Percentiles rank a stretch among this genome's conserved stretches.
These are phyloP conservation scores for Erebia ligea DNA, from an alignment of 2,888 invertebrate genomes.

Conservation along the genomic window DNA sequence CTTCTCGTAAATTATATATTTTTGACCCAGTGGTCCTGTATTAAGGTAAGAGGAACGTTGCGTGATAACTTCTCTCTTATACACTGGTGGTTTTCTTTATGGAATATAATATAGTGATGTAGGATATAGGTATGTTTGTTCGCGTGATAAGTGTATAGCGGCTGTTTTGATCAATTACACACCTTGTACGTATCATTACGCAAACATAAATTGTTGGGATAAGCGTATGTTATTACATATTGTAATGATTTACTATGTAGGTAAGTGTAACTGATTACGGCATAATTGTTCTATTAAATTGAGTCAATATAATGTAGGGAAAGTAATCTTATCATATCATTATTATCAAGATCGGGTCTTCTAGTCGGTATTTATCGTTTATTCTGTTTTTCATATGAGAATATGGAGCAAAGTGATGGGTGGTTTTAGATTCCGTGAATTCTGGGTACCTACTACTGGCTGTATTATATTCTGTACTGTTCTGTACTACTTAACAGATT, in stretches of 20 bases:
- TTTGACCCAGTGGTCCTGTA: not conserved
- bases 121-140: slow-evolving; percentile 7
- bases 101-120: not conserved
- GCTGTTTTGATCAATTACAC: slow-evolving; percentile 43
- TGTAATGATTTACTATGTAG: slow-evolving; percentile 13
- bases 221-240: slow-evolving; percentile 1
- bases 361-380: not conserved
- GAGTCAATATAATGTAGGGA: not conserved
- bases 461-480: too few relatives aligned
- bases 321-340: not conserved
- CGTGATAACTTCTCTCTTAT: not conserved
- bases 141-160: slow-evolving; percentile 42
- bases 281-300: slow-evolving; percentile 5
- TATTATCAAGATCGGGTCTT: not conserved
- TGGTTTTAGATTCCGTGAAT: not conserved
- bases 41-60: not conserved
- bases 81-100: not conserved
- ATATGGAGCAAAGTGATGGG: not conserved
- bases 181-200: slow-evolving; percentile 38
- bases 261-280: not conserved
- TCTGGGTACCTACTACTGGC: not conserved
- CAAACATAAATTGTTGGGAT: slow-evolving; percentile 36
- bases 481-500: not conserved
- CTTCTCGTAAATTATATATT: not conserved
- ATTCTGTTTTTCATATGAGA: not conserved